phyloP scores from a whole-genome alignment of 2,888 invertebrate species.

The Resseliella maxima region DNA sequence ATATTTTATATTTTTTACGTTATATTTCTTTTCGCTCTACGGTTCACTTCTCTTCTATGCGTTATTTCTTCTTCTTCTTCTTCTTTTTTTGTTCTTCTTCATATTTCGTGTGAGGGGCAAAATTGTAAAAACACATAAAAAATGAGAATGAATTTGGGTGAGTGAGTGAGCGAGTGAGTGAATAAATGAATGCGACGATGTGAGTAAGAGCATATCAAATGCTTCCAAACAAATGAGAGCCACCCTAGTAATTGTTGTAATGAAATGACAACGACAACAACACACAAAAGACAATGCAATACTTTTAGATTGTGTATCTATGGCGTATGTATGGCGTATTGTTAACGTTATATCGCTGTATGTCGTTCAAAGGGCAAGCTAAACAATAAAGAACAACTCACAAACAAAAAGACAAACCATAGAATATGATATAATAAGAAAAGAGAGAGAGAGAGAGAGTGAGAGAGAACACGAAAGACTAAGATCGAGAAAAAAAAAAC shows the following conservation, averaged over 20 bases:
- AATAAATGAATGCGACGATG: too few species aligned
- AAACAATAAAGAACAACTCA: not conserved
- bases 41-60: not conserved
- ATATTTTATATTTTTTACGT: not conserved
- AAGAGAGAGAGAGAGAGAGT: not conserved
- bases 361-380: conserved; percentile 30
- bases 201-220: too few species aligned
- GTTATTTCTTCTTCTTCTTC: not conserved
- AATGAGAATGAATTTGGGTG: conserved; percentile 10
- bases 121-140: not conserved
- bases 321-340: conserved; percentile 1
- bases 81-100: too few species aligned
- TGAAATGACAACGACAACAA: conserved; percentile 26
- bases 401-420: conserved; percentile 10
- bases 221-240: not conserved
- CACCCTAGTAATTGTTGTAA: conserved; percentile 40
- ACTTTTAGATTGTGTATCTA: not conserved
- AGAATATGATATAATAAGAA: too few species aligned
- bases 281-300: conserved; percentile 37
- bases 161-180: not conserved
- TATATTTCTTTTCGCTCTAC: not conserved
- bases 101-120: too few species aligned
- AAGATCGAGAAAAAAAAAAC: not conserved
- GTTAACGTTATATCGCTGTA: conserved; percentile 38
- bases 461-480: not conserved